Evolutionary conservation across 30 jellyfish, hydroid and myxozoan species (phyloP).

Genomic region (Morbakka virulenta): DNA sequence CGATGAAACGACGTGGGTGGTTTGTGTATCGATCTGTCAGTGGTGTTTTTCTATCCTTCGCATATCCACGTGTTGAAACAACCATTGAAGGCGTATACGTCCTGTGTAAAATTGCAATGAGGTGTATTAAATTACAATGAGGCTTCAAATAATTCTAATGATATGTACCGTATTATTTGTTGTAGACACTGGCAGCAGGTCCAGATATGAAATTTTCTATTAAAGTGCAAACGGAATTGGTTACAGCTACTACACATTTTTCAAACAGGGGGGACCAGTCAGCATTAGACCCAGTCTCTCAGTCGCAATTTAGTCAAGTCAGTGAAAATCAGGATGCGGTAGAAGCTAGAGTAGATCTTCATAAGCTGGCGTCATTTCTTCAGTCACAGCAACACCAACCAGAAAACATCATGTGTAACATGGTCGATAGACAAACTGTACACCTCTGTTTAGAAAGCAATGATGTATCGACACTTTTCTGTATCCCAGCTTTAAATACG

Average conservation of each 20-base stretch:
- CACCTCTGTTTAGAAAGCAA: constrained; percentile 60
- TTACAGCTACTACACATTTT: constrained; percentile 79
- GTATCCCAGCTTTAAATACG: constrained; percentile 55
- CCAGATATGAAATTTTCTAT: constrained; percentile 60
- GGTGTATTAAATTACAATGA: no score
- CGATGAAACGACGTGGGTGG: no score
- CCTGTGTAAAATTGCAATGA: no score
- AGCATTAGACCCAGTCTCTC: background rate
- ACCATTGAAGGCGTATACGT: no score
- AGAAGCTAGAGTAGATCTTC: constrained; percentile 83
- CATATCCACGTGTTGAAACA: no score
- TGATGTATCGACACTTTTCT: constrained; percentile 56
- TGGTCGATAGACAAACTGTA: constrained; percentile 67
- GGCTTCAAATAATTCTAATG: no score
- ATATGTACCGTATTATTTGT: background rate
- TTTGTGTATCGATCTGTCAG: no score
- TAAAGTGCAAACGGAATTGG: constrained; percentile 82
- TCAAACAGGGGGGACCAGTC: constrained; percentile 49
- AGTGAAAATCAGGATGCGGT: constrained; percentile 34
- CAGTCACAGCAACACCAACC: constrained; percentile 80
- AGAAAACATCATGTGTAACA: constrained; percentile 44
- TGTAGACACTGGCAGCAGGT: constrained; percentile 75
- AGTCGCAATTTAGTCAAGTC: background rate
- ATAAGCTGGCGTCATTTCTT: constrained; percentile 62
- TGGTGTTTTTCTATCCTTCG: no score